Evolutionary conservation across 1,140 invertebrate species (phyloP).

Genomic region (Bombus breviceps): DNA sequence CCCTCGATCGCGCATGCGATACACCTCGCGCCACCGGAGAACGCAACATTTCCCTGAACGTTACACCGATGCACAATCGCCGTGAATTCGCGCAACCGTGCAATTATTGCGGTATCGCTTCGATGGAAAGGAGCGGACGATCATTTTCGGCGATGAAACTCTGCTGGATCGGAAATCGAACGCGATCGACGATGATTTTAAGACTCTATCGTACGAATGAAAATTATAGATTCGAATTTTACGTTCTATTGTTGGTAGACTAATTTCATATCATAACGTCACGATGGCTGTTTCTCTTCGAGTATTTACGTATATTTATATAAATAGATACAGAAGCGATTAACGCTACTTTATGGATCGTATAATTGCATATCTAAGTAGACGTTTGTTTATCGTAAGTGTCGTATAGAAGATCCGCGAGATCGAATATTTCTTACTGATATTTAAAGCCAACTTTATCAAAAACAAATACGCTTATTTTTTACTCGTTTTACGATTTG

Average conservation of each 20-base stretch:
- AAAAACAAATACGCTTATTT: too few species aligned
- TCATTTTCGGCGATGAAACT: neutral
- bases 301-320: neutral
- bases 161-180: too few species aligned
- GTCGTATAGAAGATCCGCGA: too few species aligned
- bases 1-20: constrained; percentile 20
- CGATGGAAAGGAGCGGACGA: neutral
- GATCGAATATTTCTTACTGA: too few species aligned
- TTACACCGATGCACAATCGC: neutral
- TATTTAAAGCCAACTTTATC: too few species aligned
- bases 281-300: neutral
- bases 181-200: neutral
- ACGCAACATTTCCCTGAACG: constrained; percentile 2
- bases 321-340: neutral
- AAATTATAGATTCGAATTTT: neutral
- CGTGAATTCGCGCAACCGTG: constrained; percentile 1
- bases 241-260: neutral
- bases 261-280: neutral
- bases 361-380: neutral
- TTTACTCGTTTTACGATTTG: neutral
- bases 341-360: neutral
- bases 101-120: constrained; percentile 8
- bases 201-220: neutral
- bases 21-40: neutral
- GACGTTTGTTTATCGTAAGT: neutral